Base-by-base conservation (phyloP, 2,888 invertebrate genomes). In the Drosophila algonquin region DNA sequence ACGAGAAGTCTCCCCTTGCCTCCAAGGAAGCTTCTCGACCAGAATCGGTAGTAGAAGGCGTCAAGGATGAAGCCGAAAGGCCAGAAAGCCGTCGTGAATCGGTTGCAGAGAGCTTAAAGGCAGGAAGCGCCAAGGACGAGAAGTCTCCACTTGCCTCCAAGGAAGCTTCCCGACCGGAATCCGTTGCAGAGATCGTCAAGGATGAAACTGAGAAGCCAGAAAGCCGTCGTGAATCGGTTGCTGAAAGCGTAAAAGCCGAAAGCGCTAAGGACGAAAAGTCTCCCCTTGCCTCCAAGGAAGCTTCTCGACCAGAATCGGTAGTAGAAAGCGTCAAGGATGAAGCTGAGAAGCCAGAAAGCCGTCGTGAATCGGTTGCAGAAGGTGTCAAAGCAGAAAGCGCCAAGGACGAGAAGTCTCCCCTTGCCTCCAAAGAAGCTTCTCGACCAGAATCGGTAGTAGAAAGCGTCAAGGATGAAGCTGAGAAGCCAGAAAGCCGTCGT, bases 291-390 rank as follows among this genome's bases (percentile, higher is more conserved):
- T 74, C 76, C 0, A 70, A 61, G 12, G 73, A 80, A 10, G 40
- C 58, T 40, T 90, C 92, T 0, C 90, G 91, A 44, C 91, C 91
- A 0, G 76, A 72, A 10, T 79, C 84, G 0, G 62, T 60, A 0
- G 75, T 64, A 6, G 71, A 71, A 27, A 60, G 63, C 48, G 51
- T 63, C 7, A 69, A 63, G 54, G 60, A 57, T 27, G 73, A 71
- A 10, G 9, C 6, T 4, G 21, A 8, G 3, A 46, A 70, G 24
- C 18, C 55, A 6, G 44, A 63, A 52, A 77, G 70, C 18, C 32
- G 30, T 10, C 63, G 65, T 14, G 75, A 63, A 40, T 68, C 72
- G 0, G 58, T 73, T 1, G 72, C 67, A 0, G 76, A 63, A 8
- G 63, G 54, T 27, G 10, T 12, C 0, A 56, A 73, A 4, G 21